Conservation (phyloP, 2,797 vertebrate genomes). For the Hydrolagus colliei region DNA sequence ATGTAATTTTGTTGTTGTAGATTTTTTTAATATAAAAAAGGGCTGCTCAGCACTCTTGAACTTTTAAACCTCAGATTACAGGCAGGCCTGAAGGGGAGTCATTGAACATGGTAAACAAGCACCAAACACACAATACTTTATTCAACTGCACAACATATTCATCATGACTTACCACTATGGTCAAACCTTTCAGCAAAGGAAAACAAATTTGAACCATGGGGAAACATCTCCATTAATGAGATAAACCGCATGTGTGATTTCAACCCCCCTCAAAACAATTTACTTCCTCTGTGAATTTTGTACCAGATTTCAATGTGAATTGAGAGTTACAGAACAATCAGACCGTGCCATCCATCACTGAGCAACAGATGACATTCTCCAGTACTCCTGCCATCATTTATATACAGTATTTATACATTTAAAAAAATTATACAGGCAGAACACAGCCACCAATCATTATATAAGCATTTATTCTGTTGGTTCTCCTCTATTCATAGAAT, state of each 20-base stretch:
- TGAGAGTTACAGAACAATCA: neutral
- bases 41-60: neutral
- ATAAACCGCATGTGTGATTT: neutral
- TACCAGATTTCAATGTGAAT: neutral
- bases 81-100: neutral
- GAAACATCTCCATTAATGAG: neutral
- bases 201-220: neutral
- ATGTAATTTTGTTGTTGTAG: too few relatives aligned
- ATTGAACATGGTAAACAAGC: neutral
- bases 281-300: neutral
- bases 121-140: neutral
- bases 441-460: neutral
- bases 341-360: neutral
- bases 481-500: too few relatives aligned
- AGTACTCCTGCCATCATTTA: neutral
- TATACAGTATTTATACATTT: neutral
- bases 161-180: neutral
- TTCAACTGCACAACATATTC: neutral
- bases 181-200: neutral
- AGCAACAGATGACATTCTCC: neutral
- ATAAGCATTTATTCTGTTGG: neutral
- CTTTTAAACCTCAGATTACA: neutral
- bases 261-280: neutral
- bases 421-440: neutral
- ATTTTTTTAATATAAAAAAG: neutral